A percentile compares a stretch with the other conserved stretches of the same genome.
phyloP scores from a whole-genome alignment of 2,888 invertebrate genomes.

The Sinotaia quadrata region DNA sequence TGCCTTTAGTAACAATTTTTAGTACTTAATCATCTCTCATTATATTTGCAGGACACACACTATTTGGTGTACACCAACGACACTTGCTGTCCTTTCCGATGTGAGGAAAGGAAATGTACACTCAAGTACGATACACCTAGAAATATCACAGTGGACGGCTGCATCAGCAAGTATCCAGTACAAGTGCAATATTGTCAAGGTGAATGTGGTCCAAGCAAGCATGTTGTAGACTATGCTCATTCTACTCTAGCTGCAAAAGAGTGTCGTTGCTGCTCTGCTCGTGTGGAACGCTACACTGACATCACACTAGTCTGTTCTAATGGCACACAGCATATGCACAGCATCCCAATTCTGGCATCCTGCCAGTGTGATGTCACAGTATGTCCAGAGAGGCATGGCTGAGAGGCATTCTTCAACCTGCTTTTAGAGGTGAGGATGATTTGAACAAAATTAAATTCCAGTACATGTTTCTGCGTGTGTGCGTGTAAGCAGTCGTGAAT shows the following conservation, averaged over 20 bases:
- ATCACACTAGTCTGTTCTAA: not conserved
- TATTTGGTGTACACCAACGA: not conserved
- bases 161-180: not conserved
- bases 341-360: not conserved
- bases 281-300: not conserved
- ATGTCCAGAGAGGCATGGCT: too few species aligned
- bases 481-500: too few species aligned
- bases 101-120: not conserved
- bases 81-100: not conserved
- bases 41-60: not conserved
- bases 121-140: not conserved
- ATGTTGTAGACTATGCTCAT: not conserved
- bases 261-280: not conserved
- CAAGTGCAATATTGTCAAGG: not conserved
- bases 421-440: too few species aligned
- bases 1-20: too few species aligned
- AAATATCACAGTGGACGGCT: not conserved
- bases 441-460: too few species aligned
- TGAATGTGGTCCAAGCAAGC: not conserved
- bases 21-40: too few species aligned
- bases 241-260: not conserved
- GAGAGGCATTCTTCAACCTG: too few species aligned
- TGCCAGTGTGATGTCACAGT: constrained; percentile 2
- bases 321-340: not conserved
- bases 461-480: too few species aligned